Evolutionary conservation across 2,797 vertebrate genomes (phyloP).

Genomic region (Chromobotia macracanthus): DNA sequence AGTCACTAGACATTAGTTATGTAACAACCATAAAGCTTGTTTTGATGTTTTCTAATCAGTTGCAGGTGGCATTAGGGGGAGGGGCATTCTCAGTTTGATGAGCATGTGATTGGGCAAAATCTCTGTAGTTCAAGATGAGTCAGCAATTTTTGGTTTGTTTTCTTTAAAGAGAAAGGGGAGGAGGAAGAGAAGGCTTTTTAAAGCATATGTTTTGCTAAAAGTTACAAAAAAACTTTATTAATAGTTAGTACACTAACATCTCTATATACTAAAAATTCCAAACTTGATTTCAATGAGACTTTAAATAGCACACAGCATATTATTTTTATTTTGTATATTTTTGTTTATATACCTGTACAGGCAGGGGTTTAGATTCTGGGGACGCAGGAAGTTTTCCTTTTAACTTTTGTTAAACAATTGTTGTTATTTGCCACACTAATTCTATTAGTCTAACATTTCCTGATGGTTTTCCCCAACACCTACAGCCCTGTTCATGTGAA

Average conservation of each 20-base stretch:
- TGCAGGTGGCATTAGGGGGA: neutral
- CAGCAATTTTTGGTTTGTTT: neutral
- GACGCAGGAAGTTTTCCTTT: too few species aligned
- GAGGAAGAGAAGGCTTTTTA: too few species aligned
- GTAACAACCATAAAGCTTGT: neutral
- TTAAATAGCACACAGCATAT: too few species aligned
- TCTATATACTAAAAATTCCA: too few species aligned
- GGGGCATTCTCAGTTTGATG: neutral
- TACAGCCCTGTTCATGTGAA: conserved; percentile 1
- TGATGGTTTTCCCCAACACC: neutral
- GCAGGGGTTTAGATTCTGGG: neutral
- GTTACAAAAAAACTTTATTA: too few species aligned
- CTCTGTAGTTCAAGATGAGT: neutral
- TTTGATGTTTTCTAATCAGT: neutral
- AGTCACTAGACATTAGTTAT: neutral
- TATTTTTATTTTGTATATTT: too few species aligned
- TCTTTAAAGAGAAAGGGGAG: neutral
- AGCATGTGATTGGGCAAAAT: neutral
- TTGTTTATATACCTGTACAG: neutral
- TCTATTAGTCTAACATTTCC: too few species aligned
- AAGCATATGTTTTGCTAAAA: too few species aligned
- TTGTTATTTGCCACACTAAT: too few species aligned
- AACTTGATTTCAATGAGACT: too few species aligned
- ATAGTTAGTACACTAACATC: too few species aligned
- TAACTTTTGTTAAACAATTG: neutral